These are phyloP conservation scores for Cerastis leucographa DNA, from an alignment of 2,888 invertebrate genomes.

Conservation along the genomic window DNA sequence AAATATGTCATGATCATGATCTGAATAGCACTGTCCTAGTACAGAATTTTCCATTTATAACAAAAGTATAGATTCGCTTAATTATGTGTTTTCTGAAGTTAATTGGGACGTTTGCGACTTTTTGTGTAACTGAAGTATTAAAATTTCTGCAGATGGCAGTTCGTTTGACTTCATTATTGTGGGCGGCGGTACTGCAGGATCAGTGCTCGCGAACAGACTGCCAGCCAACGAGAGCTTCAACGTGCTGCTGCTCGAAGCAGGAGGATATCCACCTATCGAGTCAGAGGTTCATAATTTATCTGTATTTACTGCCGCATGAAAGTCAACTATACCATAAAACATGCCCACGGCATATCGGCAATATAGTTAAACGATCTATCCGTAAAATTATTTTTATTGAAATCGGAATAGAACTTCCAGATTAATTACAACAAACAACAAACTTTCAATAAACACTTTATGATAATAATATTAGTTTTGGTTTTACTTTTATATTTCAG, in stretches of 20 bases:
- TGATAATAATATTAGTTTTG: background rate
- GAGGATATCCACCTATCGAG: conserved; percentile 26
- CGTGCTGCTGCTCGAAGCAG: conserved; percentile 19
- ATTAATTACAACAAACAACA: background rate
- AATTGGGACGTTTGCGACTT: too few species aligned
- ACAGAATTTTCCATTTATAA: background rate
- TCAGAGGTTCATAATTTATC: conserved; percentile 12
- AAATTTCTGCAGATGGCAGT: conserved; percentile 10
- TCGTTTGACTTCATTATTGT: conserved; percentile 19
- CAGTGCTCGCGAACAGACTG: conserved; percentile 28
- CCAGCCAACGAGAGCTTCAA: background rate
- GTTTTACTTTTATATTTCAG: background rate
- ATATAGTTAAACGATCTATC: background rate
- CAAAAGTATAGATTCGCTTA: background rate
- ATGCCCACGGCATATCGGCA: background rate
- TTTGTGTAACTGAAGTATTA: background rate
- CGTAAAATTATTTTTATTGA: background rate
- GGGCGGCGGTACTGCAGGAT: conserved; percentile 39
- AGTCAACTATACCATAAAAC: background rate
- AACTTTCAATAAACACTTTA: background rate
- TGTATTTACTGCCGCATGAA: background rate
- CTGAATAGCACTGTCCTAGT: background rate
- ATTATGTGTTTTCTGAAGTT: too few species aligned
- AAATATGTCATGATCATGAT: background rate
- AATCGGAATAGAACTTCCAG: background rate